Conservation (phyloP, 2,113 vertebrate genomes). For the Solenodon paradoxus region DNA sequence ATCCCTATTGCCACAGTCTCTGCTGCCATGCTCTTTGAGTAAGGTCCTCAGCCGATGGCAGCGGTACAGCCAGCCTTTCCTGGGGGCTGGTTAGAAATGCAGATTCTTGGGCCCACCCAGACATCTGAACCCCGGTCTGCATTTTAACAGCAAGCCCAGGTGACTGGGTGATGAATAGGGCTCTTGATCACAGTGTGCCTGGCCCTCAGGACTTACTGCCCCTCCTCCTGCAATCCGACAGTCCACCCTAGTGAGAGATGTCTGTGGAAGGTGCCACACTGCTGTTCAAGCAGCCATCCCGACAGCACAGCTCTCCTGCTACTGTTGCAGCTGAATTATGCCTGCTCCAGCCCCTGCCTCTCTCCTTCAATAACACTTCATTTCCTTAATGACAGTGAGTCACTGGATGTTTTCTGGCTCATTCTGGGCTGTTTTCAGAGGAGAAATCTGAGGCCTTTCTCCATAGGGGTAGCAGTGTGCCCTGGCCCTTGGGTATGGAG, state of each 20-base stretch:
- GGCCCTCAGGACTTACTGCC: neutral
- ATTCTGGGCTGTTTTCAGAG: conserved; percentile 13
- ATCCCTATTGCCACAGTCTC: neutral
- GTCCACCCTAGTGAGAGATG: rapidly evolving
- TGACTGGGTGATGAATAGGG: neutral
- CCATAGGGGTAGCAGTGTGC: neutral
- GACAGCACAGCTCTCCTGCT: neutral
- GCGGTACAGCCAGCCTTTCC: no score
- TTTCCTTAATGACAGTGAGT: conserved; percentile 32
- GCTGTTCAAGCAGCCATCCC: neutral
- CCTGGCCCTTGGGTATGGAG: rapidly evolving
- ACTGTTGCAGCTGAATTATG: rapidly evolving
- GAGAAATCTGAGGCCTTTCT: neutral
- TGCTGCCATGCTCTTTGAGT: neutral
- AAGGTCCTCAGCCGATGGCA: neutral
- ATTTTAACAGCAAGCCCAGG: neutral
- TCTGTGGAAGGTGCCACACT: neutral
- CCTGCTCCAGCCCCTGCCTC: neutral
- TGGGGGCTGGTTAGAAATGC: neutral
- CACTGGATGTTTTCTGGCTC: neutral
- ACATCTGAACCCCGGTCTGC: neutral
- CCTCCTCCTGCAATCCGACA: neutral
- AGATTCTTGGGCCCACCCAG: neutral
- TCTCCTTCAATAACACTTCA: neutral
- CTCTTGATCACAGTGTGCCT: rapidly evolving